Percentiles rank a stretch among this genome's conserved stretches.
These are phyloP conservation scores for western clawed frog (Xenopus tropicalis) DNA, from an alignment of 2,113 vertebrate species.

Conservation along the genomic window DNA sequence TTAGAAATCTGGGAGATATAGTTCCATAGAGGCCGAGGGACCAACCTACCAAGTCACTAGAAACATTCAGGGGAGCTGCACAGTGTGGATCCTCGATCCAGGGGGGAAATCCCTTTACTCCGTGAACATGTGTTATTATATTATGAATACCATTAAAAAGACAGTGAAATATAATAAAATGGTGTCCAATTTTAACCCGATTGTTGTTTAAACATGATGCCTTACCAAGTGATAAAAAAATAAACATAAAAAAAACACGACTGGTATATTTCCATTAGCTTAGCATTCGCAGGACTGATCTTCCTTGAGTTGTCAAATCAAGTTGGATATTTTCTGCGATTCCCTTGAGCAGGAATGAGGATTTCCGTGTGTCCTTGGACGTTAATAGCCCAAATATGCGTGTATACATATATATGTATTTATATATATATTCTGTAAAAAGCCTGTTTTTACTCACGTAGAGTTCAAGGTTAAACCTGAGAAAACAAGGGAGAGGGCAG, in stretches of 20 bases:
- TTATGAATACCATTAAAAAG: no score
- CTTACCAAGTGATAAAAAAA: constrained; percentile 26
- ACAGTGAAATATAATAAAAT: constrained; percentile 5
- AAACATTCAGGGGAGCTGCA: no score
- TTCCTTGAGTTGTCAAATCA: background rate
- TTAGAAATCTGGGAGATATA: no score
- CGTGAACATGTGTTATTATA: no score
- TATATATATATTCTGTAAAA: constrained; percentile 37
- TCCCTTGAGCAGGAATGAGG: background rate
- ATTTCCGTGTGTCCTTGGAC: constrained; percentile 27
- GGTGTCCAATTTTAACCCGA: constrained; percentile 1
- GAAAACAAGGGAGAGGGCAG: constrained; percentile 22
- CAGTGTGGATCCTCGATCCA: no score
- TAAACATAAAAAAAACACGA: constrained; percentile 23
- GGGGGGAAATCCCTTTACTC: no score
- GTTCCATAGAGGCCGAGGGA: no score
- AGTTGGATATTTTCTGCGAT: background rate
- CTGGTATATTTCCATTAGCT: constrained; percentile 37
- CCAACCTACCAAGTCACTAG: no score
- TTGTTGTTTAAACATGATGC: constrained; percentile 11
- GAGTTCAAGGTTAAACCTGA: constrained; percentile 40
- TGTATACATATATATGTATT: constrained; percentile 31
- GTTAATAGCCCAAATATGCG: constrained; percentile 23
- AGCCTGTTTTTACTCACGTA: constrained; percentile 18
- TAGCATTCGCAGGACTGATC: constrained; percentile 8